These are phyloP conservation scores for Priocnemis perturbator DNA, from an alignment of 2,888 invertebrate species.

Conservation along the genomic window DNA sequence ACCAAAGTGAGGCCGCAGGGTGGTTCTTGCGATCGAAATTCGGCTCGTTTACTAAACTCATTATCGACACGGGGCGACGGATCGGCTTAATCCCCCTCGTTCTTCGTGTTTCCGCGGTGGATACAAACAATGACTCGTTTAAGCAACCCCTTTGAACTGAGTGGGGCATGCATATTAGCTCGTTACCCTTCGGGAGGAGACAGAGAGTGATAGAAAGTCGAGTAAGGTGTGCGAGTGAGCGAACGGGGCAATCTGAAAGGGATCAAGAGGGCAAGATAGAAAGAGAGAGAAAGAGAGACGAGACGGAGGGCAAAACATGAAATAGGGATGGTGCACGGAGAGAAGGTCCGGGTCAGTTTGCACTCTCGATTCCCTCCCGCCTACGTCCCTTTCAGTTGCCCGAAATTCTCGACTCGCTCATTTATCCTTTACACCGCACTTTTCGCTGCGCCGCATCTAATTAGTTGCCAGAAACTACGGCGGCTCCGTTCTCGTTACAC, in stretches of 20 bases:
- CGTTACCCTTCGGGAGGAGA: slow-evolving; percentile 1
- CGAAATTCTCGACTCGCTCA: not conserved
- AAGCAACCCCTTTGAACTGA: not conserved
- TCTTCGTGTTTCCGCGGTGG: no score
- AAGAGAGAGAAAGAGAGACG: not conserved
- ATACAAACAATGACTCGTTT: not conserved
- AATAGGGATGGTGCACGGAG: not conserved
- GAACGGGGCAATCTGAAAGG: no score
- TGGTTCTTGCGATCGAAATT: no score
- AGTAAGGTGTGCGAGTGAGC: no score
- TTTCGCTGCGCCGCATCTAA: slow-evolving; percentile 23
- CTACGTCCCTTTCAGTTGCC: not conserved
- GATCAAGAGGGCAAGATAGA: not conserved
- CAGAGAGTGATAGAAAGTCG: not conserved
- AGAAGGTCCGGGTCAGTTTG: not conserved
- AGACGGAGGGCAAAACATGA: not conserved
- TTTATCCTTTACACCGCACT: slow-evolving; percentile 1
- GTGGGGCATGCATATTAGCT: slow-evolving; percentile 7
- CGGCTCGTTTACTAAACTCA: no score
- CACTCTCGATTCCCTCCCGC: not conserved
- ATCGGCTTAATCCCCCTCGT: no score
- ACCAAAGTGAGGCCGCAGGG: no score
- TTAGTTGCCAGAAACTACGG: slow-evolving; percentile 27
- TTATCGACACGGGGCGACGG: no score
- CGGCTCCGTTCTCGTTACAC: slow-evolving; percentile 12